Conservation (phyloP, 2,888 invertebrate genomes). For the Lasioglossum oenotherae region DNA sequence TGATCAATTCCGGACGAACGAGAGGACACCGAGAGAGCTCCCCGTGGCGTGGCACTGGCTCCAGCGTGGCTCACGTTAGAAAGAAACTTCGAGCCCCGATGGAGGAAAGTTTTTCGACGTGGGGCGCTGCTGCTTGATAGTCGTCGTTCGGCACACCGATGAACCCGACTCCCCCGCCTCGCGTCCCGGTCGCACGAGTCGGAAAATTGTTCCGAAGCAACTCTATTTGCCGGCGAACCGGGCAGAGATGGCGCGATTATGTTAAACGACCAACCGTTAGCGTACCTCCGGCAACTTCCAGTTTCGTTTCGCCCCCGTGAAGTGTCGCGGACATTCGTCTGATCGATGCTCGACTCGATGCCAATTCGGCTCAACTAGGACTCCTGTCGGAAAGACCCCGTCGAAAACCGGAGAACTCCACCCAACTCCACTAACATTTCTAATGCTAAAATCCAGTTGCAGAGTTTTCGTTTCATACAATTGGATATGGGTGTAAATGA, state of each 20-base stretch:
- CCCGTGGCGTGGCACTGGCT: background rate
- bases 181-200: constrained; percentile 11
- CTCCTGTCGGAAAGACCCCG: background rate
- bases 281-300: background rate
- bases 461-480: background rate
- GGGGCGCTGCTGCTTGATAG: constrained; percentile 11
- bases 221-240: constrained; percentile 35
- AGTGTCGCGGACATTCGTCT: background rate
- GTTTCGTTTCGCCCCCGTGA: constrained; percentile 16
- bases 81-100: constrained; percentile 25
- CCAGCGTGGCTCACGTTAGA: background rate
- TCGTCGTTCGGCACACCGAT: constrained; percentile 8
- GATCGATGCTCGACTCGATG: background rate
- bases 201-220: constrained; percentile 43
- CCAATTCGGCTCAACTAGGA: background rate
- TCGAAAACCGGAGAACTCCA: background rate
- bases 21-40: background rate
- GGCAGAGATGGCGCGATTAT: constrained; percentile 43
- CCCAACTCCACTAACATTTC: background rate
- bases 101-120: constrained; percentile 39
- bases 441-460: background rate
- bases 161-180: background rate
- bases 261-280: constrained; percentile 35
- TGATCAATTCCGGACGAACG: constrained; percentile 39
- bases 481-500: too few relatives aligned